Evolutionary conservation across 2,888 invertebrate species (phyloP).

Genomic region (Drosophila atripex): DNA sequence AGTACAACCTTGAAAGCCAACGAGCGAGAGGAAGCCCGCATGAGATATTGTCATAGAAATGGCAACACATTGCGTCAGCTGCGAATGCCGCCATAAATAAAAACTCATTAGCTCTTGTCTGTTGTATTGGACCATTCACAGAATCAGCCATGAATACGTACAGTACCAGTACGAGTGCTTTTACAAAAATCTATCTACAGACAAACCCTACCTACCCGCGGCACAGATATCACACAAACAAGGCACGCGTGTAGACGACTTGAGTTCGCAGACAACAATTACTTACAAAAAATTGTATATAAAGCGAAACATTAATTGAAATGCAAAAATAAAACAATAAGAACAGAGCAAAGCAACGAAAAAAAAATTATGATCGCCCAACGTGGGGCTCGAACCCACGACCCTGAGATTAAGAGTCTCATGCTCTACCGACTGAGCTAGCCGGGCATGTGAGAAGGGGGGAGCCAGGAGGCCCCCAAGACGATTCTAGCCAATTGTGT

Average conservation of each 20-base stretch:
- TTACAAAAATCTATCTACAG: neutral
- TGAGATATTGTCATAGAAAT: constrained; percentile 65
- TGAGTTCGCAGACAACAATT: constrained; percentile 12
- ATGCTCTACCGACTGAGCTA: constrained; percentile 84
- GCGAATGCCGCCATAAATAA: constrained; percentile 63
- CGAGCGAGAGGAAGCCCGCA: constrained; percentile 1
- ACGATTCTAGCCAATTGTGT: neutral
- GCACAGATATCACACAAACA: neutral
- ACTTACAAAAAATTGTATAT: constrained; percentile 2
- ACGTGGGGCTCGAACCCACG: constrained; percentile 84
- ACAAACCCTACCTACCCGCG: neutral
- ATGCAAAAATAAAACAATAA: constrained; percentile 5
- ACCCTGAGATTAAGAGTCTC: constrained; percentile 84
- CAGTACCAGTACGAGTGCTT: neutral
- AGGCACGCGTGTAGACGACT: neutral
- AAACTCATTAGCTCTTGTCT: constrained; percentile 54
- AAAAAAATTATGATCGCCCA: constrained; percentile 64
- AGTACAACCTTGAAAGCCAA: constrained; percentile 56
- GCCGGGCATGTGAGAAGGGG: constrained; percentile 74
- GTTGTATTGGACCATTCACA: constrained; percentile 6
- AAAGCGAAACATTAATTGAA: neutral
- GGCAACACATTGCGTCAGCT: constrained; percentile 40
- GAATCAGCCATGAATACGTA: constrained; percentile 16
- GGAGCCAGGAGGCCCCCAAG: neutral
- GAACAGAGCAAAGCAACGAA: neutral